Percentiles rank a stretch among this genome's conserved stretches.
These are phyloP conservation scores for Leptodactylus fallax DNA, from an alignment of 2,797 vertebrate species.

Conservation along the genomic window DNA sequence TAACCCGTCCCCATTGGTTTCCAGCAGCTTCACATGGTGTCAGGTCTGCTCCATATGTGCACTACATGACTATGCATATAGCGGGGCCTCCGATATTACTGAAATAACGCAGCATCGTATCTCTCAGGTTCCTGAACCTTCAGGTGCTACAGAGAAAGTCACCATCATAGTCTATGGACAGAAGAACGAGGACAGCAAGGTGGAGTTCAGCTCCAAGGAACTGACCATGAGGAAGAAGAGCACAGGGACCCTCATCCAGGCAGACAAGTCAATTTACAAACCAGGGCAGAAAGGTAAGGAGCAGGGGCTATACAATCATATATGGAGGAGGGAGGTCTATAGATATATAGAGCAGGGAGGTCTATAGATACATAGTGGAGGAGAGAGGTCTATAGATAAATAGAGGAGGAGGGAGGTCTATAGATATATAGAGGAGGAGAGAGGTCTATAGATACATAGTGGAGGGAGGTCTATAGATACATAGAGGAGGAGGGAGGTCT, in stretches of 20 bases:
- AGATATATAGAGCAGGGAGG: neutral
- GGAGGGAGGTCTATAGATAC: too few species aligned
- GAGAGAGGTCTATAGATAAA: too few species aligned
- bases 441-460: neutral
- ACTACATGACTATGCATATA: too few species aligned
- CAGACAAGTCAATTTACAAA: slow-evolving; percentile 69
- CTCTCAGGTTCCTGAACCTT: slow-evolving; percentile 67
- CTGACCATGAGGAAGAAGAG: slow-evolving; percentile 56
- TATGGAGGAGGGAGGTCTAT: neutral
- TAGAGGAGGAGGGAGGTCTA: neutral
- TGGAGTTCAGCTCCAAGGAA: slow-evolving; percentile 66
- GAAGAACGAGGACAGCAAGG: slow-evolving; percentile 46
- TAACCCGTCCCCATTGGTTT: neutral
- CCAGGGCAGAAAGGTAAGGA: slow-evolving; percentile 67
- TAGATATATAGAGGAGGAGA: neutral
- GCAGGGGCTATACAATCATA: neutral
- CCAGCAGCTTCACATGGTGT: neutral
- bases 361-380: neutral
- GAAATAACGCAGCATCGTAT: neutral
- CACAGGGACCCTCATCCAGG: slow-evolving; percentile 69
- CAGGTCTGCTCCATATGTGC: neutral
- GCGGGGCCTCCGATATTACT: neutral
- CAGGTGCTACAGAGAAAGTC: slow-evolving; percentile 62
- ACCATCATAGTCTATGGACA: slow-evolving; percentile 60
- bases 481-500: too few species aligned